phyloP scores from a whole-genome alignment of 2,888 invertebrate genomes.

The Diarsia mendica region DNA sequence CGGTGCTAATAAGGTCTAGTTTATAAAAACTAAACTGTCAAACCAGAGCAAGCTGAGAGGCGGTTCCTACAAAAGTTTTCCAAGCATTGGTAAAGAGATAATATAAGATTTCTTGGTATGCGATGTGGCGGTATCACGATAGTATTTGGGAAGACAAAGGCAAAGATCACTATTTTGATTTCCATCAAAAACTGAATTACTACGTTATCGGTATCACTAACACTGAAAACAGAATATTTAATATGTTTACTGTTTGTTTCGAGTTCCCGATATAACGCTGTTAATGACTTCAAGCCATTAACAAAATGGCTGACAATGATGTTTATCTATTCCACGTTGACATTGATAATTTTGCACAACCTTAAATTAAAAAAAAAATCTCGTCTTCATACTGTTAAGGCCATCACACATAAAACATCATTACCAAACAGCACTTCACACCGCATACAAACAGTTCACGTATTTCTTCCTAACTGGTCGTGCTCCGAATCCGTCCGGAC shows the following conservation, averaged over 20 bases:
- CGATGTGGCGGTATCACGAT: background rate
- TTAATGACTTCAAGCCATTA: background rate
- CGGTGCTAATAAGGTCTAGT: constrained; percentile 5
- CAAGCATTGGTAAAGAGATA: background rate
- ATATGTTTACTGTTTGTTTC: no score
- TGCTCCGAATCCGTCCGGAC: constrained; percentile 27
- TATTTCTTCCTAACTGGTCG: constrained; percentile 24
- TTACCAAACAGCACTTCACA: background rate
- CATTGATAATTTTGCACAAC: no score
- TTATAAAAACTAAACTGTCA: background rate
- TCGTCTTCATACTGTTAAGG: background rate
- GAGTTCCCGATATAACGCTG: no score
- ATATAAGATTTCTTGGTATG: background rate
- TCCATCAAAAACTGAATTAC: background rate
- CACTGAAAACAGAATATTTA: no score
- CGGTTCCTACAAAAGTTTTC: no score
- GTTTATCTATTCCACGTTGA: background rate
- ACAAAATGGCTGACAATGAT: background rate
- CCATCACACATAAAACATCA: background rate
- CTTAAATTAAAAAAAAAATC: background rate
- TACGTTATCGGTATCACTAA: no score
- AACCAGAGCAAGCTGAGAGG: background rate
- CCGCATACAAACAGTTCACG: constrained; percentile 33
- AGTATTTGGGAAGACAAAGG: background rate
- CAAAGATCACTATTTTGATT: background rate